phyloP scores from a whole-genome alignment of 1,140 invertebrate genomes.

The Vanessa atalanta region DNA sequence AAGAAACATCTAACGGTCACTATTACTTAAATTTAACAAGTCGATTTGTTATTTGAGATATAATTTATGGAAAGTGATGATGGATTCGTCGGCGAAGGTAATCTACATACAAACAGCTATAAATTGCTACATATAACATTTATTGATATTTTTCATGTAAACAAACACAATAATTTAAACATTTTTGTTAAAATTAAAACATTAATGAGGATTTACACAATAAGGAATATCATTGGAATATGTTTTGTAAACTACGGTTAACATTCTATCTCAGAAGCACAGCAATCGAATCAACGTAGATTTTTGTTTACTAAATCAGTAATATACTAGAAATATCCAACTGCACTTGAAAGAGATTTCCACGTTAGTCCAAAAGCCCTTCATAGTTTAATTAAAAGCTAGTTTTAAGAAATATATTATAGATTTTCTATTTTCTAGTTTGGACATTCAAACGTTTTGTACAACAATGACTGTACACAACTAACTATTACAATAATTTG shows the following conservation, averaged over 20 bases:
- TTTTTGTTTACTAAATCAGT: not conserved
- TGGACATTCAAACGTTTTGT: constrained; percentile 1
- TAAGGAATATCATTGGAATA: not conserved
- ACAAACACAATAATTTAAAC: not conserved
- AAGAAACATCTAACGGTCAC: constrained; percentile 59
- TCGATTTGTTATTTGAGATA: constrained; percentile 14
- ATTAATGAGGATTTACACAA: not conserved
- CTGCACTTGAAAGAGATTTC: no score
- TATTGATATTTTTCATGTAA: constrained; percentile 8
- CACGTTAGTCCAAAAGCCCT: not conserved
- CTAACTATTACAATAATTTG: constrained; percentile 25
- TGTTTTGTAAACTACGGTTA: not conserved
- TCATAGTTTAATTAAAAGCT: not conserved
- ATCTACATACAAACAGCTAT: constrained; percentile 15
- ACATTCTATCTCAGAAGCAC: not conserved
- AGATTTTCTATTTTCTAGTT: not conserved
- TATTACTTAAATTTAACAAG: constrained; percentile 44
- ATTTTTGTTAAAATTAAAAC: not conserved
- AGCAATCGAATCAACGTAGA: not conserved
- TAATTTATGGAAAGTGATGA: not conserved
- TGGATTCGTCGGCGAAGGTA: constrained; percentile 6
- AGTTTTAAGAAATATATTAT: not conserved
- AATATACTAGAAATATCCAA: no score
- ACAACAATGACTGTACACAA: constrained; percentile 17
- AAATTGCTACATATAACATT: constrained; percentile 9